A percentile compares a stretch with the other conserved stretches of the same genome.
phyloP scores from a whole-genome alignment of 1,140 invertebrate genomes.

The Pseudomyrmex gracilis region DNA sequence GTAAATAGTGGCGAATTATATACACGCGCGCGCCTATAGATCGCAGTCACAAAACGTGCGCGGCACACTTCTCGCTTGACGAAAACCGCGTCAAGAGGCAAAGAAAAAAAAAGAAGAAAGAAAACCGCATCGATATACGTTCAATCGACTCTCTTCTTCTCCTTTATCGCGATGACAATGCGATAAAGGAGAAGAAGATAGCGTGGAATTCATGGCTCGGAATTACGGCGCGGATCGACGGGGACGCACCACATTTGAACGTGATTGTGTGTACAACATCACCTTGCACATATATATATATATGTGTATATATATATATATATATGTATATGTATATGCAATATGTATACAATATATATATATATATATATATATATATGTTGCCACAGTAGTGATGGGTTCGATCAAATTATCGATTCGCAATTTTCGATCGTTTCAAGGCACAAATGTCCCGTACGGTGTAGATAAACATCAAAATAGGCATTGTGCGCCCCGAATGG shows the following conservation, averaged over 20 bases:
- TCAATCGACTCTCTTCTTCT: conserved; percentile 58
- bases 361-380: not conserved
- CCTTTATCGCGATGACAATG: conserved; percentile 67
- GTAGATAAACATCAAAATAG: conserved; percentile 53
- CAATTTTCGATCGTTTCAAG: conserved; percentile 58
- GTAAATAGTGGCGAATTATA: conserved; percentile 29
- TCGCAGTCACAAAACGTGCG: not conserved
- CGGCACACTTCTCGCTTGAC: conserved; percentile 7
- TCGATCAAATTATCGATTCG: conserved; percentile 56
- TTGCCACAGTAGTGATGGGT: conserved; percentile 13
- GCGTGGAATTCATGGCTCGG: conserved; percentile 54
- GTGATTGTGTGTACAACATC: not conserved
- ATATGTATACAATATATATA: not conserved
- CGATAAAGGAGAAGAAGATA: too few species aligned
- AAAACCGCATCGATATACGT: conserved; percentile 31
- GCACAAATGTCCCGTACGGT: conserved; percentile 48
- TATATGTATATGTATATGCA: too few species aligned
- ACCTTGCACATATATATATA: not conserved
- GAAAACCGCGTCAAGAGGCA: not conserved
- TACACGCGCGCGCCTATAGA: not conserved
- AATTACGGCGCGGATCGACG: conserved; percentile 46
- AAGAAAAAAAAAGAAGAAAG: conserved; percentile 26
- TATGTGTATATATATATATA: not conserved
- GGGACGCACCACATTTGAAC: conserved; percentile 12
- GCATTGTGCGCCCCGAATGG: conserved; percentile 37